Evolutionary conservation across 1,140 invertebrate genomes (phyloP), one percentile per base, ranked within the genome.

Genomic region (Arctopsyche grandis): DNA sequence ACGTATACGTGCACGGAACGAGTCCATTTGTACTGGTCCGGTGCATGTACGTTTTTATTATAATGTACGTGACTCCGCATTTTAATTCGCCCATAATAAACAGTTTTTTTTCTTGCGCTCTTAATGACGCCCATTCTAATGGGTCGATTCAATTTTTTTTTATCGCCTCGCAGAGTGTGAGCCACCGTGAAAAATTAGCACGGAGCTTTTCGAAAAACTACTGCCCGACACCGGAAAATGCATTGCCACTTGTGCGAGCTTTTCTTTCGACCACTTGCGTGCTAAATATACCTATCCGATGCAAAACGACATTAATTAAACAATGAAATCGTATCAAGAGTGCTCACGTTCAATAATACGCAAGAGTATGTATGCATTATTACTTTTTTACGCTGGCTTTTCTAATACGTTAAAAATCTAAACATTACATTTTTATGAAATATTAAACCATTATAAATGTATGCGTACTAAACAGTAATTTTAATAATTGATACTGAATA

Each of bases 21-120:
- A 79, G 78, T 79, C 78, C 78, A 79, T 79, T 79, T 75, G 78
- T 76, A 79, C 71, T 75, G 78, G 58, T 76, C 44, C 56, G 78
- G 73, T 79, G 78, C 78, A 79, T 79, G 78, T 79, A 69, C 76
- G 66, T 77, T 77, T 76, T 77, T 77, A 77, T 77, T 79, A 79
- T 79, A 75, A 79, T 75, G 71, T 79, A 79, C 78, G 78, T 79
- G 78, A 79, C 78, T 79, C 22, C 66, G 78, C 78, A 79, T 79
- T 79, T 79, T 79, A 79, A 79, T 79, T 79, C 56, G 73, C 74
- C 70, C 73, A 79, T 79, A 79, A 79, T 79, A 79, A 79, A 79
- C 78, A 79, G 78, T 79, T 79, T 79, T 79, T 79, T 75, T 19
- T 43, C 24, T n/a, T 58, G 22, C 74, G 9, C 74, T 63, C 56